A percentile compares a stretch with the other conserved stretches of the same genome.
Conservation (phyloP, 1,140 invertebrate genomes). For the Archivesica marissinica region DNA sequence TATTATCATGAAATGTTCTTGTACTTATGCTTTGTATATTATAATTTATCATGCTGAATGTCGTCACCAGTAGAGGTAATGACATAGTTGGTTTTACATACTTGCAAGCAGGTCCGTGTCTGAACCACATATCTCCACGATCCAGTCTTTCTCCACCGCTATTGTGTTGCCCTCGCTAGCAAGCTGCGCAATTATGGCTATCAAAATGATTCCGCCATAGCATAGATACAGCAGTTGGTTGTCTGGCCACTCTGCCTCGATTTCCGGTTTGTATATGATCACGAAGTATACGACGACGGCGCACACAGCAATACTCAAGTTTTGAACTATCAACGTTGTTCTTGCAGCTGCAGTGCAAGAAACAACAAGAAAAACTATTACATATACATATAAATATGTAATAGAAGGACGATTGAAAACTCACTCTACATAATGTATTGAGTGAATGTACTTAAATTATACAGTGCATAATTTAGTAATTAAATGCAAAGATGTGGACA, state of each 20-base stretch:
- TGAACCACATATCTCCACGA: constrained; percentile 83
- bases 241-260: constrained; percentile 57
- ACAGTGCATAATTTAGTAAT: too few species aligned
- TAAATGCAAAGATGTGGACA: too few species aligned
- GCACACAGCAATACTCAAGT: constrained; percentile 67
- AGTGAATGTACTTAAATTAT: too few species aligned
- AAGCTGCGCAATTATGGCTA: constrained; percentile 75
- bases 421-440: too few species aligned
- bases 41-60: not conserved
- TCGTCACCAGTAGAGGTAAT: too few species aligned
- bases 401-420: too few species aligned
- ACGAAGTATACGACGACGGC: constrained; percentile 66
- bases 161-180: constrained; percentile 84
- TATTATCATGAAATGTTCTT: not conserved
- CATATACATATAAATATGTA: too few species aligned
- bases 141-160: constrained; percentile 86
- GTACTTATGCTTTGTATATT: not conserved
- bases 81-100: constrained; percentile 50
- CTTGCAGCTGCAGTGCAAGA: constrained; percentile 69
- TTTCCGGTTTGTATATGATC: constrained; percentile 59
- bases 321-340: constrained; percentile 71
- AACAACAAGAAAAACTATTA: too few species aligned
- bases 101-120: constrained; percentile 77
- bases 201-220: constrained; percentile 75
- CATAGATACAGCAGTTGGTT: constrained; percentile 58